Evolutionary conservation across 1,140 invertebrate species (phyloP).

Genomic region (Bradynema listronoti): DNA sequence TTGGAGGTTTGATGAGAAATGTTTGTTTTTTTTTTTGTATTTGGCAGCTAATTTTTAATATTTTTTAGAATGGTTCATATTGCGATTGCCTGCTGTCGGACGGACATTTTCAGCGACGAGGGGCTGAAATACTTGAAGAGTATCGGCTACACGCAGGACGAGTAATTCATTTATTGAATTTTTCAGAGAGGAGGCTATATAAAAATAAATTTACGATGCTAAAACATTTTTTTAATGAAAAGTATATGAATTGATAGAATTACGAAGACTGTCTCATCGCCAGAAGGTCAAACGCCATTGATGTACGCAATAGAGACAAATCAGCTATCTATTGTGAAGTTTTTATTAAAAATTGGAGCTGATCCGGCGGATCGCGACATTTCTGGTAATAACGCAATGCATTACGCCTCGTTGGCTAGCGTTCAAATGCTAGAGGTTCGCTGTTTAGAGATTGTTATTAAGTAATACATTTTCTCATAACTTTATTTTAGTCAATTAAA

Average conservation of each 20-base stretch:
- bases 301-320: constrained; percentile 54
- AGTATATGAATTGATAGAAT: constrained; percentile 34
- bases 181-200: no score
- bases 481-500: no score
- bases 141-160: constrained; percentile 42
- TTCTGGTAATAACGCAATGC: constrained; percentile 46
- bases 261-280: constrained; percentile 32
- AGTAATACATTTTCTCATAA: no score
- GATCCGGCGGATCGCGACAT: constrained; percentile 42
- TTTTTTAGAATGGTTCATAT: constrained; percentile 29
- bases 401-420: constrained; percentile 41
- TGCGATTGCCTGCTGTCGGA: constrained; percentile 34
- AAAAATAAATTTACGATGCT: no score
- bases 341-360: constrained; percentile 42
- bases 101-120: constrained; percentile 40
- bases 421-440: constrained; percentile 53
- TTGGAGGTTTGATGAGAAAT: constrained; percentile 23
- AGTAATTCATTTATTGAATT: constrained; percentile 26
- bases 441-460: no score
- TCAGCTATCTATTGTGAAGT: constrained; percentile 44
- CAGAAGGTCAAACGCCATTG: constrained; percentile 51
- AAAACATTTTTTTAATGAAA: no score
- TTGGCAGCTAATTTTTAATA: not conserved
- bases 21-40: not conserved
- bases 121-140: constrained; percentile 32